Percentiles rank a stretch among this genome's conserved stretches.
These are phyloP conservation scores for Nomada fabriciana DNA, from an alignment of 2,888 invertebrate genomes.

Conservation along the genomic window DNA sequence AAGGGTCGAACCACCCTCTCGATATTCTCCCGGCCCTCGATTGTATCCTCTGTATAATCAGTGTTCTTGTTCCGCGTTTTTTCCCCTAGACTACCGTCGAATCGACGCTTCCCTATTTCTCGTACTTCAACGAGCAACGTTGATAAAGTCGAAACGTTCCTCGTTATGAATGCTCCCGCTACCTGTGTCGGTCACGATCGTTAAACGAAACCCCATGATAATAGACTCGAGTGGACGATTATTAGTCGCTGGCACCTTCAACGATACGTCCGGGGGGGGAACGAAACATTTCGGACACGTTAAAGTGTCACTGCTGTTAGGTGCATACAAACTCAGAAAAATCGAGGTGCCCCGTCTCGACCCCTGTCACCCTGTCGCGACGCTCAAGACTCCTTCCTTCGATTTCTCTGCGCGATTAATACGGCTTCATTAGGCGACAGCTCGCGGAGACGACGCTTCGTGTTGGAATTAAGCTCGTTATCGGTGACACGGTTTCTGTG, in stretches of 20 bases:
- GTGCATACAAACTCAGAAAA: too few relatives aligned
- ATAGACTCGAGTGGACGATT: too few relatives aligned
- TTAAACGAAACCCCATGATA: background rate
- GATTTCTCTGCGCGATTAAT: constrained; percentile 29
- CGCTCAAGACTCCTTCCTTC: background rate
- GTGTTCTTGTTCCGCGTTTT: constrained; percentile 2
- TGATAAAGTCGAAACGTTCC: constrained; percentile 27
- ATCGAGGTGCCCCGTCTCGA: too few relatives aligned
- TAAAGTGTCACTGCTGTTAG: too few relatives aligned
- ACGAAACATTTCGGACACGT: too few relatives aligned
- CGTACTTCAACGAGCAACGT: background rate
- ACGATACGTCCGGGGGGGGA: too few relatives aligned
- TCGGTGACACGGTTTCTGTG: constrained; percentile 60
- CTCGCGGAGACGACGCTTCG: constrained; percentile 29
- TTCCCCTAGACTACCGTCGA: constrained; percentile 6
- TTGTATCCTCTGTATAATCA: background rate
- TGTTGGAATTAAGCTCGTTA: constrained; percentile 58
- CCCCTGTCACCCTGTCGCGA: too few relatives aligned
- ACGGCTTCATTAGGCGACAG: constrained; percentile 55
- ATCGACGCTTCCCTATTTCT: background rate
- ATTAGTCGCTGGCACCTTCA: too few relatives aligned
- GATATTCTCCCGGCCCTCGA: background rate
- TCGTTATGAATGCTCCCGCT: background rate
- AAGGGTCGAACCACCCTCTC: constrained; percentile 16
- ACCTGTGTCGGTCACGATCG: constrained; percentile 2